These are phyloP conservation scores for Apodemia hepburni DNA, from an alignment of 2,888 invertebrate species.

Conservation along the genomic window DNA sequence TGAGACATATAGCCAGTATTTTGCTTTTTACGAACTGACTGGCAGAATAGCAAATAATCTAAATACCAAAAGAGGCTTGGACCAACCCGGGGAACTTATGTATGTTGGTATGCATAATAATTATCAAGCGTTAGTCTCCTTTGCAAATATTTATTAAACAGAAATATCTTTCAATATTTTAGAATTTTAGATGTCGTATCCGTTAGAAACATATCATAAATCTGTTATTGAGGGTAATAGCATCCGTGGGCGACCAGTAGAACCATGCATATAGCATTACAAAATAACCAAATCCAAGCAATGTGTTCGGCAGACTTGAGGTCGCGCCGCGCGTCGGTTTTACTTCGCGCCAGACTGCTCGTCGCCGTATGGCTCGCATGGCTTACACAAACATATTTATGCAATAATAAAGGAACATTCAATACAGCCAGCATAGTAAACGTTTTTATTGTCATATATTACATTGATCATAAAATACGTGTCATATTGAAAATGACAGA, in stretches of 20 bases:
- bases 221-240: not conserved
- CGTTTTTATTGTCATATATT: conserved; percentile 1
- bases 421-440: not conserved
- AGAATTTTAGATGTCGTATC: no score
- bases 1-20: no score
- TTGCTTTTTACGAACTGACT: no score
- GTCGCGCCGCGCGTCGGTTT: conserved; percentile 24
- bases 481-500: not conserved
- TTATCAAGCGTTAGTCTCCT: no score
- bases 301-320: conserved; percentile 35
- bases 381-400: conserved; percentile 7
- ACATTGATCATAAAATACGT: not conserved
- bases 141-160: no score
- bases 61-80: no score
- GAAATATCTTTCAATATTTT: no score
- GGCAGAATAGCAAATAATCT: no score
- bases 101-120: no score
- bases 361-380: conserved; percentile 5
- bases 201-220: not conserved
- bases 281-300: conserved; percentile 20
- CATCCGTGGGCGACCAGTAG: conserved; percentile 3
- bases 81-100: no score
- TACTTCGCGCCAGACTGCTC: conserved; percentile 20
- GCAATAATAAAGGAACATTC: conserved; percentile 9
- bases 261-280: conserved; percentile 10